phyloP scores from a whole-genome alignment of 2,888 invertebrate species.

The Steinernema scapterisci region DNA sequence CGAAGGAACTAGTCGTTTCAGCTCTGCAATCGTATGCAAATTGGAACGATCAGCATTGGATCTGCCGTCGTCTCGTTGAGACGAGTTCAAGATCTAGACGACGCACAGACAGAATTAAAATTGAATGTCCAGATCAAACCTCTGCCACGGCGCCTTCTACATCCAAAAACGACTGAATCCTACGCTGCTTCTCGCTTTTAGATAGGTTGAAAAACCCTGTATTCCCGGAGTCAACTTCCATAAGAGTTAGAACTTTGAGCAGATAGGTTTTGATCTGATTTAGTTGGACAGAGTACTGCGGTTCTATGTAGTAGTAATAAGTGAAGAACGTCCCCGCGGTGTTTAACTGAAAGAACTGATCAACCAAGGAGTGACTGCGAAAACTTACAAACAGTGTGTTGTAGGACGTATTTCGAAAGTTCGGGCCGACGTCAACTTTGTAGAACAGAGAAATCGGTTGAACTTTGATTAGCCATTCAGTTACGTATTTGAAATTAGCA shows the following conservation, averaged over 20 bases:
- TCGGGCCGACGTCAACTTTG: slow-evolving; percentile 38
- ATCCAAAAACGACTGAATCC: slow-evolving; percentile 40
- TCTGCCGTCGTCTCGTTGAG: slow-evolving; percentile 11
- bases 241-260: slow-evolving; percentile 32
- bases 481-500: slow-evolving; percentile 22
- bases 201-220: slow-evolving; percentile 32
- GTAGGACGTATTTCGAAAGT: slow-evolving; percentile 36
- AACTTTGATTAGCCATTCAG: slow-evolving; percentile 42
- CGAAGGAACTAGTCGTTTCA: slow-evolving; percentile 39
- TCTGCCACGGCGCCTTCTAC: slow-evolving; percentile 38
- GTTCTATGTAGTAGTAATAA: slow-evolving; percentile 40
- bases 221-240: slow-evolving; percentile 33
- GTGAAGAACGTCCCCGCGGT: slow-evolving; percentile 38
- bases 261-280: slow-evolving; percentile 34
- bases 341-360: slow-evolving; percentile 34
- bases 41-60: slow-evolving; percentile 22
- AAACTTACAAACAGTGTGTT: slow-evolving; percentile 38
- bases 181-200: slow-evolving; percentile 36
- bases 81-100: slow-evolving; percentile 31
- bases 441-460: slow-evolving; percentile 42
- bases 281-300: slow-evolving; percentile 32
- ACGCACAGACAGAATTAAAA: slow-evolving; percentile 9
- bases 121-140: slow-evolving; percentile 21
- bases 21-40: slow-evolving; percentile 34
- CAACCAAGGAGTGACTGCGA: not conserved